These are phyloP conservation scores for Sceloporus tristichus DNA, from an alignment of 2,113 vertebrate species.

Conservation along the genomic window DNA sequence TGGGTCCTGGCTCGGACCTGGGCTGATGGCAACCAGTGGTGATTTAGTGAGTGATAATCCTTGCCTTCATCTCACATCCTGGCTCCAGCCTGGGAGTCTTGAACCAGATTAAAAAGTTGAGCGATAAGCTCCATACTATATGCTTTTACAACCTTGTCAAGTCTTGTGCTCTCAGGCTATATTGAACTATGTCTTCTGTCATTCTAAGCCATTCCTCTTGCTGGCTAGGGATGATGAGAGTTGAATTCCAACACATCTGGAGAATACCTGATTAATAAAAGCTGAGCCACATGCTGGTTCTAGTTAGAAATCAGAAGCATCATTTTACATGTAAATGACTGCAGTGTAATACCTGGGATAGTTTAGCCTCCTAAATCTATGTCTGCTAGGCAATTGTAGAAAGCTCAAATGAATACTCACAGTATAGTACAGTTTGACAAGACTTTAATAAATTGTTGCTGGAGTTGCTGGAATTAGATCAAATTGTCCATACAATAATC, in stretches of 20 bases:
- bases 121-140: background rate
- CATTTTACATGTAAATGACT: background rate
- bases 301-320: conserved; percentile 7
- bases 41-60: too few species aligned
- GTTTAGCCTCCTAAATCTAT: background rate
- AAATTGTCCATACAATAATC: background rate
- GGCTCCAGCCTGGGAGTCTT: too few species aligned
- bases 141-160: background rate
- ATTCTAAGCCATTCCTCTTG: background rate
- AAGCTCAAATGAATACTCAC: background rate
- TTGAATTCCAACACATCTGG: background rate
- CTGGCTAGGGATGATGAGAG: background rate
- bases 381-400: background rate
- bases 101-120: too few species aligned
- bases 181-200: background rate
- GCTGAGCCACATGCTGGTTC: background rate
- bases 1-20: too few species aligned
- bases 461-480: background rate
- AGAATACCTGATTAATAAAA: background rate
- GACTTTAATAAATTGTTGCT: conserved; percentile 2
- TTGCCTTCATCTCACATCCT: too few species aligned
- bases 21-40: too few species aligned
- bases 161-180: background rate
- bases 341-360: background rate
- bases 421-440: background rate